Base-by-base conservation (phyloP, 2,797 vertebrate genomes). In the Phrynocephalus vlangalii region DNA sequence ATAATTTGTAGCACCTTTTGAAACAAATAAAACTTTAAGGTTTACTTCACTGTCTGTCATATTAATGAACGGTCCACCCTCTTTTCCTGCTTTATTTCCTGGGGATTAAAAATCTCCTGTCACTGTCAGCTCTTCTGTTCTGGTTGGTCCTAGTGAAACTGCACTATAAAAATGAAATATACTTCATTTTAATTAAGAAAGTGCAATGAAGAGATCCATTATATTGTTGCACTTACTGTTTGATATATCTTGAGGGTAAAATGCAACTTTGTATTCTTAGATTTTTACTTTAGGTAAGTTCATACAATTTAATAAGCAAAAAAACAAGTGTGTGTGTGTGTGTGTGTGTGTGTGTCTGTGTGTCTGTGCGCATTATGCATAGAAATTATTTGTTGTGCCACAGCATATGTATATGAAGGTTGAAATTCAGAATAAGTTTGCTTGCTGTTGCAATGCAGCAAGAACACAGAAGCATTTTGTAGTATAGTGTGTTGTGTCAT, bases 141-240 rank as follows among this genome's bases (percentile, higher is more conserved):
- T 5, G 26, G 13, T 30, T 56, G 10, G 7, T 16, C 52, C 52
- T 48, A 11, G 13, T 16, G 28, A 33, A 83, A 44, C 16, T 77
- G 6, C 9, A 22, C 63, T 70, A 87, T 44, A 78, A 83, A 71
- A 84, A 79, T 84, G 82, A 79, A 79, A 84, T 84, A 28, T 3
- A 18, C 6, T 71, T 2, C 11, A 66, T 38, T 71, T 81, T 85
- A 90, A 87, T 0, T 1, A 78, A n/a, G 24, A 68, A 92, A 75
- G 9, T 83, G n/a, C 91, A 93, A 90, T 85, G 63, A 70, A 84
- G 3, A 79, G 18, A 70, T 84, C 44, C 33, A 79, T 73, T 82
- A 81, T 38, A 33, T 87, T 33, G 66, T 22, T 79, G 66, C 15
- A 78, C 79, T 87, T 90, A 30, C 67, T 79, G 30, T 81, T 1